These are phyloP conservation scores for Spodoptera litura DNA, from an alignment of 1,140 invertebrate genomes.

Conservation along the genomic window DNA sequence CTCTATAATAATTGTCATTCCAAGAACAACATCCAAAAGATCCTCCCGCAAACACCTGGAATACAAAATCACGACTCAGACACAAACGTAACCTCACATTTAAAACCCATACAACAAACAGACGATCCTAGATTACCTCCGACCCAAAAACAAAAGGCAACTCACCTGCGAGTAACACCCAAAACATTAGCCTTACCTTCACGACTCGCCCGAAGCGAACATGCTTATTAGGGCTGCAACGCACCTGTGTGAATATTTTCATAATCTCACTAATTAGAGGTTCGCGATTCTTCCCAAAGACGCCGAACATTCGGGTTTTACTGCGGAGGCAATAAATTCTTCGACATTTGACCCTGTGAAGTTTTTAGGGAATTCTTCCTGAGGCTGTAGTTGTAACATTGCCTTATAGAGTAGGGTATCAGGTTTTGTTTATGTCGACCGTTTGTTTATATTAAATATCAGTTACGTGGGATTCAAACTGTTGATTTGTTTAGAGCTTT, in stretches of 20 bases:
- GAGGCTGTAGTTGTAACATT: slow-evolving; percentile 58
- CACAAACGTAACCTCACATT: slow-evolving; percentile 31
- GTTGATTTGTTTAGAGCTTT: slow-evolving; percentile 40
- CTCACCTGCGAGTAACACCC: slow-evolving; percentile 81
- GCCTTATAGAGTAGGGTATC: slow-evolving; percentile 66
- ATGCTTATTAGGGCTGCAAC: slow-evolving; percentile 82
- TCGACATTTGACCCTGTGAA: slow-evolving; percentile 84
- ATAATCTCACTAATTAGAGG: slow-evolving; percentile 85
- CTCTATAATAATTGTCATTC: not conserved
- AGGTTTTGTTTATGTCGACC: slow-evolving; percentile 36
- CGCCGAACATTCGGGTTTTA: slow-evolving; percentile 78
- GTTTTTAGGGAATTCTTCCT: slow-evolving; percentile 83
- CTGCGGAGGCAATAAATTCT: slow-evolving; percentile 85
- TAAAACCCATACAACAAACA: slow-evolving; percentile 40
- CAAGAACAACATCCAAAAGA: not conserved
- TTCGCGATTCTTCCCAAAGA: slow-evolving; percentile 83
- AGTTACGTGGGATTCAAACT: slow-evolving; percentile 31
- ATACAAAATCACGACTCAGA: slow-evolving; percentile 4
- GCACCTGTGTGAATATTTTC: slow-evolving; percentile 86
- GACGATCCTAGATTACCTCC: slow-evolving; percentile 72
- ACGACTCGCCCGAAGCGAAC: slow-evolving; percentile 82
- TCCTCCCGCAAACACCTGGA: slow-evolving; percentile 46
- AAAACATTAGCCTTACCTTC: slow-evolving; percentile 78
- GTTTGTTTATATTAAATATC: slow-evolving; percentile 48
- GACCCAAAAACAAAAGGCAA: slow-evolving; percentile 76